Evolutionary conservation across 2,888 invertebrate species (phyloP), one percentile per base, ranked within the genome.

Genomic region (Eupeodes latifasciatus): DNA sequence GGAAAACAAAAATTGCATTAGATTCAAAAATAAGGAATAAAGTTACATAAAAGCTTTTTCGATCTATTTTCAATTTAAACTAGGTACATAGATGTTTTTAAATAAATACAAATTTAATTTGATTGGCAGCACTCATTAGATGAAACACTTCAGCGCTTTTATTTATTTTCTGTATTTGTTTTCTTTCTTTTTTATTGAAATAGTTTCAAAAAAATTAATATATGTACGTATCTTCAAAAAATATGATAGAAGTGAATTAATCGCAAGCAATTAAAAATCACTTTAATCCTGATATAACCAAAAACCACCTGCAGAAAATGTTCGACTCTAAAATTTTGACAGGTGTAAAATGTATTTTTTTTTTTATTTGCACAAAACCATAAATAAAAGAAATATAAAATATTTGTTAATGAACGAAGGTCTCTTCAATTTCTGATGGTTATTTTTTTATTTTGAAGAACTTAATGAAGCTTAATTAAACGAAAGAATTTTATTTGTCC

Each of bases 401-500:
- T 62, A 16, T 53, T 62, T 44, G 5, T 62, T 62, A 44, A 62
- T 44, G 40, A 62, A 62, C 16, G 62, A 44, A 62, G 12, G 11
- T 11, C 16, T 62, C 62, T 16, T 9, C 11, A 44, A 36, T 59
- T 11, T 53, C 10, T 19, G 53, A 27, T 0, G 57, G 4, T 57
- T n/a, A 36, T 16, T 62, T 16, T 40, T 62, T 2, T 61, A 36
- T n/a, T 9, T 9, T 1, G 5, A 62, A 62, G 16, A 62, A 62
- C 5, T 44, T 62, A 62, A 62, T 40, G 62, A 62, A 62, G 62
- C 62, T 62, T 62, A 62, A 62, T 62, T 62, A 40, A 40, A 16
- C 11, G 1, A 62, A 62, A 62, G 62, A 62, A 62, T 44, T 62
- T 62, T 14, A 27, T 10, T 40, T 62, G 16, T 62, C 62, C 40